Conservation (phyloP, 2,888 invertebrate species). For the Drosophila maculinotata region DNA sequence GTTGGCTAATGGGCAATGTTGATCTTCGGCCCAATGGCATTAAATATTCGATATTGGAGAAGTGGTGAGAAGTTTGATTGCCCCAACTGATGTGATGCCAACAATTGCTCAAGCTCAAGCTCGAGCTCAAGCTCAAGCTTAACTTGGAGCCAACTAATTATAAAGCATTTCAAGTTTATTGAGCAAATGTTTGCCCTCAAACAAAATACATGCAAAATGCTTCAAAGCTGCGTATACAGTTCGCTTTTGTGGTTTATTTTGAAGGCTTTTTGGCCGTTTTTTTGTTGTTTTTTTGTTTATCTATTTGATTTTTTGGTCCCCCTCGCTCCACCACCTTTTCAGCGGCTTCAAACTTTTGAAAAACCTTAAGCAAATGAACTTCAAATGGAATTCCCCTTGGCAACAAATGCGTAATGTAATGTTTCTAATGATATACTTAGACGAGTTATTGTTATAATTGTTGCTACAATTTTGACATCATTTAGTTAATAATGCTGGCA, state of each 20-base stretch:
- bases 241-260: conserved; percentile 33
- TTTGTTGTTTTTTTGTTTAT: not conserved
- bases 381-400: conserved; percentile 15
- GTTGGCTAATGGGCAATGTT: conserved; percentile 29
- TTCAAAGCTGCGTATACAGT: conserved; percentile 48
- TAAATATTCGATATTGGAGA: conserved; percentile 55
- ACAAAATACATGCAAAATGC: conserved; percentile 66
- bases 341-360: conserved; percentile 12
- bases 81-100: conserved; percentile 29
- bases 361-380: conserved; percentile 25
- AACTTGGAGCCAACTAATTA: conserved; percentile 61
- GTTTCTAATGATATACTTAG: conserved; percentile 4
- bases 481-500: not conserved
- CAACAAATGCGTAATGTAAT: conserved; percentile 2
- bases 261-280: conserved; percentile 18
- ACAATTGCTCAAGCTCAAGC: conserved; percentile 29
- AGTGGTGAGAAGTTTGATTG: conserved; percentile 48
- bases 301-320: no score
- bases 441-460: conserved; percentile 12
- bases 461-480: conserved; percentile 3
- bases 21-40: conserved; percentile 43
- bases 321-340: not conserved
- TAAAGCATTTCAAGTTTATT: conserved; percentile 62
- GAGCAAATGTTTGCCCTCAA: conserved; percentile 68
- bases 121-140: conserved; percentile 10